Conservation (phyloP, 2,797 vertebrate species). For the Salarias fasciatus region DNA sequence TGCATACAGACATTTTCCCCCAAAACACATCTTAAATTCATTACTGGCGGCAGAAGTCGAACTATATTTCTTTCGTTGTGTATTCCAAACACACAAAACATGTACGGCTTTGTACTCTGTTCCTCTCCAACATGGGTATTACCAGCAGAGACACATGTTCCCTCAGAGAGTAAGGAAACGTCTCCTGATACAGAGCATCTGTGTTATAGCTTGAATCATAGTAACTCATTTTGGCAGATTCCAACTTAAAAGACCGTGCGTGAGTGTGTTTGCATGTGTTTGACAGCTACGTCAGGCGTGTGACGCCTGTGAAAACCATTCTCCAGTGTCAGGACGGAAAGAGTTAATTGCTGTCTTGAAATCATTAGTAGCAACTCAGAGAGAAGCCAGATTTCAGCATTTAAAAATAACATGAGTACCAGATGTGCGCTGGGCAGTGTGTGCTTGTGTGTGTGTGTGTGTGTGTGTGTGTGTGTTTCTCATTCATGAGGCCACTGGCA, state of each 20-base stretch:
- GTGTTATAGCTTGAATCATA: conserved; percentile 52
- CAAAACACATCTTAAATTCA: background rate
- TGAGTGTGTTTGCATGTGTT: conserved; percentile 23
- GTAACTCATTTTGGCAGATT: conserved; percentile 34
- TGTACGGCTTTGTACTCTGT: conserved; percentile 4
- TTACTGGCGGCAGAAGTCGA: background rate
- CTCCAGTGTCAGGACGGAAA: conserved; percentile 40
- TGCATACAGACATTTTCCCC: too few species aligned
- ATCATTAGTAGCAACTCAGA: conserved; percentile 64
- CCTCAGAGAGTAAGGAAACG: conserved; percentile 15
- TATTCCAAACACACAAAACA: conserved; percentile 20
- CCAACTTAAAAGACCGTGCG: conserved; percentile 51
- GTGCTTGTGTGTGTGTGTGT: conserved; percentile 26
- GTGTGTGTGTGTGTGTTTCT: conserved; percentile 16
- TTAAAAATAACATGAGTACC: conserved; percentile 71
- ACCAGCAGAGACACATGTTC: conserved; percentile 31
- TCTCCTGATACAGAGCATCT: conserved; percentile 57
- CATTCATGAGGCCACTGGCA: conserved; percentile 1
- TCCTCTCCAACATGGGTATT: conserved; percentile 4
- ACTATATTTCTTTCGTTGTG: background rate
- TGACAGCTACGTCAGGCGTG: conserved; percentile 41
- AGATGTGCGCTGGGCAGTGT: conserved; percentile 55
- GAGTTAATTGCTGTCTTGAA: conserved; percentile 76
- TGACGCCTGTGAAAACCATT: conserved; percentile 65
- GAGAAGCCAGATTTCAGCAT: conserved; percentile 49